Conservation (phyloP, 2,888 invertebrate species). For the Lycocerus yunnanus region DNA sequence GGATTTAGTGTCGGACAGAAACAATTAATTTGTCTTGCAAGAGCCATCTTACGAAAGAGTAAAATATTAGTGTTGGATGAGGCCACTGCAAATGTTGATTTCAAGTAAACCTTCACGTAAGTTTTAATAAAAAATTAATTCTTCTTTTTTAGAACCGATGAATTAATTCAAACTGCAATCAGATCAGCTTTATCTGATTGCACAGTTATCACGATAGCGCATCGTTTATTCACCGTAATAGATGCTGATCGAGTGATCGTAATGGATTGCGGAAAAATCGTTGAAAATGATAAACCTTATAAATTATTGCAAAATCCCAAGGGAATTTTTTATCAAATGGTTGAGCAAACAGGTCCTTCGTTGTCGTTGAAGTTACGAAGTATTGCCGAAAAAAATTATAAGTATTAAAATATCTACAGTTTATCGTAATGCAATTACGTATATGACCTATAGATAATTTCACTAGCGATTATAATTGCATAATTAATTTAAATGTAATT, state of each 20-base stretch:
- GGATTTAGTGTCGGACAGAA: constrained; percentile 90
- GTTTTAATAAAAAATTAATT: neutral
- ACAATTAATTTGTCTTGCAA: constrained; percentile 86
- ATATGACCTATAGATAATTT: no score
- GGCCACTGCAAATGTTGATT: constrained; percentile 92
- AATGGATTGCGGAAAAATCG: constrained; percentile 79
- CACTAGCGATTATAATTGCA: no score
- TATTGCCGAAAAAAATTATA: constrained; percentile 26
- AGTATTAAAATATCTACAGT: no score
- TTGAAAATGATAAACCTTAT: constrained; percentile 74
- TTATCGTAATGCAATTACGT: no score
- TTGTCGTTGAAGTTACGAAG: constrained; percentile 43
- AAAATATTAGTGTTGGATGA: constrained; percentile 87
- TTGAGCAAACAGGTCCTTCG: constrained; percentile 65
- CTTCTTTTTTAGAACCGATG: constrained; percentile 69
- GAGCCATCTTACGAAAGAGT: constrained; percentile 84
- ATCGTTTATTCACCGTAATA: constrained; percentile 62
- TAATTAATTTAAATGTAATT: no score
- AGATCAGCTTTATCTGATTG: constrained; percentile 76
- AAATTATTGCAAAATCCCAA: constrained; percentile 64
- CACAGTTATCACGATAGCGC: constrained; percentile 88
- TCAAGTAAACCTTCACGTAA: constrained; percentile 63
- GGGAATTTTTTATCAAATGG: constrained; percentile 70
- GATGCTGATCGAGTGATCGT: constrained; percentile 88
- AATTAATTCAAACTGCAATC: constrained; percentile 82